Conservation (phyloP, 1,140 invertebrate genomes). For the Caenorhabditis elegans region WBcel235 BX284606.5:3937501-3938000, state of each 20-base stretch:
- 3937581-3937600: not conserved
- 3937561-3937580: conserved; percentile 30
- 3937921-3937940: too few relatives aligned
- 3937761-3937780: not conserved
- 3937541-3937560: not conserved
- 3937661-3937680: conserved; percentile 25
- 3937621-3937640: not conserved
- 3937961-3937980: too few relatives aligned
- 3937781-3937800: conserved; percentile 13
- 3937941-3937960: too few relatives aligned
- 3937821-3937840: not conserved
- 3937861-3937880: not conserved
- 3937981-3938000: too few relatives aligned
- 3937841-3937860: not conserved
- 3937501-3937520: not conserved
- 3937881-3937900: too few relatives aligned
- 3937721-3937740: conserved; percentile 28
- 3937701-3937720: conserved; percentile 26
- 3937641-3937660: conserved; percentile 20
- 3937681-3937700: not conserved
- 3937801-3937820: not conserved
- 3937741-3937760: not conserved
- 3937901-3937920: too few relatives aligned
- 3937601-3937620: conserved; percentile 8
- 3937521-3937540: not conserved